phyloP scores from a whole-genome alignment of 2,113 vertebrate genomes.

The Cyphomyrus plagiostoma region DNA sequence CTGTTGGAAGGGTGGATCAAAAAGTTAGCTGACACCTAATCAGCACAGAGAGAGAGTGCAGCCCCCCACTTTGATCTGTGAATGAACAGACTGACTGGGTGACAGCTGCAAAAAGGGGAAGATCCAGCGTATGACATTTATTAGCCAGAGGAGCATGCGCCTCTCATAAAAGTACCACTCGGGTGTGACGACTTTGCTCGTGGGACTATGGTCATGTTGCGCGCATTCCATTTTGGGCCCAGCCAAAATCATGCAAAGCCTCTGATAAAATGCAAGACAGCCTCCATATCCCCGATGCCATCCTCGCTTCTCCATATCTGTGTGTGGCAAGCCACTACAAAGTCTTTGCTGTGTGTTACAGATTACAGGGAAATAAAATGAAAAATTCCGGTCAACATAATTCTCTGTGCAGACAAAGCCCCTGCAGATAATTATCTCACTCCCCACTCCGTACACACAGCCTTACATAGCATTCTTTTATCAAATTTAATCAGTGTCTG shows the following conservation, averaged over 20 bases:
- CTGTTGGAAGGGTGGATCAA: conserved; percentile 47
- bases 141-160: not conserved
- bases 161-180: conserved; percentile 15
- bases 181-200: conserved; percentile 15
- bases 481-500: conserved; percentile 60
- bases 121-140: conserved; percentile 22
- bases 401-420: conserved; percentile 52
- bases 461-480: conserved; percentile 45
- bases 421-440: conserved; percentile 49
- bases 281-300: not conserved
- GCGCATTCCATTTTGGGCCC: not conserved
- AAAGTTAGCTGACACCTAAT: conserved; percentile 65
- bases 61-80: conserved; percentile 46
- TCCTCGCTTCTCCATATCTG: conserved; percentile 23
- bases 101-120: conserved; percentile 23
- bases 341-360: conserved; percentile 41
- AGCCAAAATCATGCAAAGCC: conserved; percentile 3
- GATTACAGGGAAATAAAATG: conserved; percentile 45
- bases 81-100: conserved; percentile 46
- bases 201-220: conserved; percentile 6
- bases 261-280: conserved; percentile 29
- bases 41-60: conserved; percentile 51
- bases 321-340: conserved; percentile 36
- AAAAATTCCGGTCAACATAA: conserved; percentile 54
- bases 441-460: conserved; percentile 52